These are phyloP conservation scores for Willisornis vidua DNA, from an alignment of 2,113 vertebrate genomes.

Conservation along the genomic window DNA sequence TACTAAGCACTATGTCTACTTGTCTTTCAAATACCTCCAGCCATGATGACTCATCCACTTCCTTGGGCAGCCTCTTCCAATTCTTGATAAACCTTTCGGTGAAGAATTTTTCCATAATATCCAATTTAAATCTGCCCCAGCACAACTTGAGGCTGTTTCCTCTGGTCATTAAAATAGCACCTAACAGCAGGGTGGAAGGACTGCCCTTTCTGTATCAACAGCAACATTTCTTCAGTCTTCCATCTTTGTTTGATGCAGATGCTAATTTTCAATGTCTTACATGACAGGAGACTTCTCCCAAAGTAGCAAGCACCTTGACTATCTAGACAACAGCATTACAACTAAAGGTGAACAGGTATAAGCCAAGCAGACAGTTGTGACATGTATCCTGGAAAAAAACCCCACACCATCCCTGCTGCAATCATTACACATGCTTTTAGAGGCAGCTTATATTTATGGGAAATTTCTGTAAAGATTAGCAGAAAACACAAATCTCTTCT, in stretches of 20 bases:
- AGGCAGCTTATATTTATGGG: neutral
- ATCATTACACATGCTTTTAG: neutral
- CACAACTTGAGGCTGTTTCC: neutral
- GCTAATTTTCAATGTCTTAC: neutral
- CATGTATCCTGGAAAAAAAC: neutral
- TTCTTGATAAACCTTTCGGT: neutral
- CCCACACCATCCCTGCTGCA: neutral
- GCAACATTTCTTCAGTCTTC: neutral
- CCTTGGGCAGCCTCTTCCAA: neutral
- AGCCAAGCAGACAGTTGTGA: neutral
- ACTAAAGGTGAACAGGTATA: neutral
- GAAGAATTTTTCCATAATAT: neutral
- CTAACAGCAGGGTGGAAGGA: neutral
- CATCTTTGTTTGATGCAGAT: neutral
- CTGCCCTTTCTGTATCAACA: neutral
- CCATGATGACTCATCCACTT: rapidly evolving
- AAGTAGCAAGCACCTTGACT: neutral
- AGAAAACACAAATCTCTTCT: neutral
- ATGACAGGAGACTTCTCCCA: neutral
- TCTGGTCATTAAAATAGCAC: neutral
- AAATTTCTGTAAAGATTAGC: neutral
- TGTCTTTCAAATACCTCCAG: neutral
- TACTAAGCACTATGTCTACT: rapidly evolving
- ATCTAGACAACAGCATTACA: neutral
- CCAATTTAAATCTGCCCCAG: neutral